These are phyloP conservation scores for Andrena hattorfiana DNA, from an alignment of 2,888 invertebrate species.

Conservation along the genomic window DNA sequence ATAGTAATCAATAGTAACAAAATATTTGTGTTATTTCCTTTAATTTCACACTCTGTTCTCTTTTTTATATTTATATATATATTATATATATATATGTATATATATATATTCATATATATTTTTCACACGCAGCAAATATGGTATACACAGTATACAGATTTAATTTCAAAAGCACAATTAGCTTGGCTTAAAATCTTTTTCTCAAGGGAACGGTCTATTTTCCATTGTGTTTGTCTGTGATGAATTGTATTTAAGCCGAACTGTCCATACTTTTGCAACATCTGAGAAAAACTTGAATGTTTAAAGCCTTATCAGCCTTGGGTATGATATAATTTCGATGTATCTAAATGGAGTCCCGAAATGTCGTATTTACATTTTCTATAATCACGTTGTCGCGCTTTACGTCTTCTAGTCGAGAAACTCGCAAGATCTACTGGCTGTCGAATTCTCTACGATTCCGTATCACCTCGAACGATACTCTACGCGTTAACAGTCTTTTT, in stretches of 20 bases:
- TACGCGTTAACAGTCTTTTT: conserved; percentile 73
- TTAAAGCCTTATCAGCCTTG: conserved; percentile 74
- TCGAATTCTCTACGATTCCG: conserved; percentile 55
- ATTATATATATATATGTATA: conserved; percentile 71
- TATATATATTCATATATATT: conserved; percentile 65
- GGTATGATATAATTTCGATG: conserved; percentile 75
- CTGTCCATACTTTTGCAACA: conserved; percentile 76
- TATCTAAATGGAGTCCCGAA: conserved; percentile 73
- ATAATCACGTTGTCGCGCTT: conserved; percentile 56
- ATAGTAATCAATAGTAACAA: conserved; percentile 85
- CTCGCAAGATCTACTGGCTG: conserved; percentile 60
- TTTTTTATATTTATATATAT: conserved; percentile 74
- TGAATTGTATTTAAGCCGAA: conserved; percentile 74
- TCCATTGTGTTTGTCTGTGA: conserved; percentile 32
- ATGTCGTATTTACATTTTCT: conserved; percentile 66
- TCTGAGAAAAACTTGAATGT: conserved; percentile 72
- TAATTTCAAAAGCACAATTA: conserved; percentile 80
- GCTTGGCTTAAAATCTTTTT: conserved; percentile 75
- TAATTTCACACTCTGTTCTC: conserved; percentile 79
- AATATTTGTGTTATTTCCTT: conserved; percentile 82
- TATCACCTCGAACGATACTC: conserved; percentile 61
- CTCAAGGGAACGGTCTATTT: conserved; percentile 28
- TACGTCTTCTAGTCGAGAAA: conserved; percentile 53
- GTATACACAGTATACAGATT: conserved; percentile 84
- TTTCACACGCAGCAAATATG: conserved; percentile 80